Evolutionary conservation across 2,797 vertebrate genomes (phyloP), one percentile per base, ranked within the genome.

Genomic region (Coluber constrictor): DNA sequence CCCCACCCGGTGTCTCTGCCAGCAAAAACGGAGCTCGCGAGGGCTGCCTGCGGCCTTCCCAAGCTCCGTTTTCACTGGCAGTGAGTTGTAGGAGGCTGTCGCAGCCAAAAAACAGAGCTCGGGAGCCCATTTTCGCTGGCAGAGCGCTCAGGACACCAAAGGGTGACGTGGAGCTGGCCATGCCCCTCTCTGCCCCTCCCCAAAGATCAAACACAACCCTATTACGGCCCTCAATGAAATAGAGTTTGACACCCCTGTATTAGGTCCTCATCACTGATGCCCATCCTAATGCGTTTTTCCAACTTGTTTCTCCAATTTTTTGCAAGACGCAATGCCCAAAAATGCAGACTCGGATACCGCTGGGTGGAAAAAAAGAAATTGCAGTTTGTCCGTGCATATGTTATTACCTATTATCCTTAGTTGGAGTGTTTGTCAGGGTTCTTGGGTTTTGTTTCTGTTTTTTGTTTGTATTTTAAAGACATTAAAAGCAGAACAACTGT

Each of bases 361-460:
- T 95, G 98, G 27, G 25, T 2, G 3, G 0, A 97, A 98, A 98
- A 98, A 98, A 3, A 97, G 98, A 98, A 98, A 98, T 98, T 98
- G 97, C 98, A 98, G 98, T 96, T 98, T 98, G 98, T 98, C 96
- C 97, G 96, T 98, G 97, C 97, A 98, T 98, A 97, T 97, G 97
- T 98, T 98, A 98, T 98, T 99, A 99, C 98, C 98, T 98, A 98
- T 98, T 98, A 98, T 98, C 97, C 97, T 98, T 97, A 98, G 98
- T 98, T 98, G 98, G 98, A 98, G 98, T 98, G 98, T 98, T 98
- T 98, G 98, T 98, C 98, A 98, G 96, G 98, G 98, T 98, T 98
- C 97, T 97, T 97, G 97, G 97, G 98, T 98, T 99, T 98, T 98
- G 98, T 98, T 98, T 97, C 47, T 97, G 97, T 97, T 25, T 70